Evolutionary conservation across 2,888 invertebrate genomes (phyloP), one percentile per base, ranked within the genome.

Genomic region (Tubulanus polymorphus): DNA sequence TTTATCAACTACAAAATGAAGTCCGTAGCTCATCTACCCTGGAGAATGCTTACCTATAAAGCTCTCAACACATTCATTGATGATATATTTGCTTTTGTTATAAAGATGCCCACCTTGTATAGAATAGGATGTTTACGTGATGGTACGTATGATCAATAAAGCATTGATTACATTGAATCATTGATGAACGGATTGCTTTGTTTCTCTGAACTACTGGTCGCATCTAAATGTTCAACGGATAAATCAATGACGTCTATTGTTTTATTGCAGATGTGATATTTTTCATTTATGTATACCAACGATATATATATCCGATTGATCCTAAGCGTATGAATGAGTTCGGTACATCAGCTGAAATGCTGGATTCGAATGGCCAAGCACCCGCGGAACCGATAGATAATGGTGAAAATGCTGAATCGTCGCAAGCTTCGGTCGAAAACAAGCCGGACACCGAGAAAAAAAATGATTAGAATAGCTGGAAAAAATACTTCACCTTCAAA

Each of bases 1-100:
- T 99, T 99, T 77, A 99, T 99, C 69, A 99, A 99, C 82, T 99
- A 99, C 82, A 99, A 99, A 81, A 80, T 99, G 68, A 96, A 99
- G 78, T 97, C 96, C 20, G 97, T 99, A 1, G 99, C 99, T 10
- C 99, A 99, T 82, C 84, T 99, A 68, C 99, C 99, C 3, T 99
- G 99, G 99, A 86, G 99, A 59, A 99, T 99, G 97, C 87, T 99
- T 86, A 95, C 96, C 10, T 99, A 99, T 80, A 99, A 99, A 84
- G 96, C 96, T 79, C 86, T 99, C 56, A 99, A 99, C 80, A 99
- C 99, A 25, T 99, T 99, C 80, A 97, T 99, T 71, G 99, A 99
- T 82, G 99, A 99, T 80, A 93, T 99, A 71, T 99, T 99, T 83
- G 99, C 99, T 57, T 99, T 99, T 84, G 95, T 99, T 62, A 99